These are phyloP conservation scores for Progne subis DNA, from an alignment of 2,113 vertebrate species.

Conservation along the genomic window DNA sequence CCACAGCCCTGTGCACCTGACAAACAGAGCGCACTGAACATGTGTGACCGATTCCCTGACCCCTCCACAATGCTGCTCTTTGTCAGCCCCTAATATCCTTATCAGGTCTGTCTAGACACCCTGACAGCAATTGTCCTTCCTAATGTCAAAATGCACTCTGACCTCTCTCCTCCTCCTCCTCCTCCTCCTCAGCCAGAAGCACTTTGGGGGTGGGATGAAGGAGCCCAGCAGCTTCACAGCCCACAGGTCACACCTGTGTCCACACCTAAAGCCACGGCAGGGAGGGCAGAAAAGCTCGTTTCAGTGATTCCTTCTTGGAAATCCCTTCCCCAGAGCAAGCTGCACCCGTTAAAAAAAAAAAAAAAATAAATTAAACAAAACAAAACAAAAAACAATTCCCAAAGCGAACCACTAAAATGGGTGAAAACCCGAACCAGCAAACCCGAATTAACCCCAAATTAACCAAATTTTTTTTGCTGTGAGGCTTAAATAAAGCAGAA, in stretches of 20 bases:
- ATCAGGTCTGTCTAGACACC: constrained; percentile 80
- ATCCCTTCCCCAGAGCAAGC: background rate
- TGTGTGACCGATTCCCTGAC: constrained; percentile 74
- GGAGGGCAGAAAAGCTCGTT: background rate
- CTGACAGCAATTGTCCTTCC: constrained; percentile 66
- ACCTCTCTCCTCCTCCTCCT: constrained; percentile 32
- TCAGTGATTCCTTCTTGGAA: accelerated
- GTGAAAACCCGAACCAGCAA: accelerated
- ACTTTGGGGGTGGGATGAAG: background rate
- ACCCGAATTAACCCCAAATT: accelerated
- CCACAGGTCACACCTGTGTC: constrained; percentile 25
- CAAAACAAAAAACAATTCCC: background rate
- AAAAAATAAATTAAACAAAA: too few species aligned
- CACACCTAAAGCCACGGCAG: background rate
- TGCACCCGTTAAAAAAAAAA: too few species aligned
- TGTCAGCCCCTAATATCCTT: constrained; percentile 76
- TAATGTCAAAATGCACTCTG: constrained; percentile 50
- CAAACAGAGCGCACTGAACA: background rate
- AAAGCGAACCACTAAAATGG: accelerated
- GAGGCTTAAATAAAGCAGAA: background rate
- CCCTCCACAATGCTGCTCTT: constrained; percentile 73
- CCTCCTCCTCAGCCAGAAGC: background rate
- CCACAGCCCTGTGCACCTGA: constrained; percentile 57
- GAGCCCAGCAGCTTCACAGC: background rate
- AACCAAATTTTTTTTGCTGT: background rate